phyloP scores from a whole-genome alignment of 2,113 vertebrate genomes.

The Tupaia tana region DNA sequence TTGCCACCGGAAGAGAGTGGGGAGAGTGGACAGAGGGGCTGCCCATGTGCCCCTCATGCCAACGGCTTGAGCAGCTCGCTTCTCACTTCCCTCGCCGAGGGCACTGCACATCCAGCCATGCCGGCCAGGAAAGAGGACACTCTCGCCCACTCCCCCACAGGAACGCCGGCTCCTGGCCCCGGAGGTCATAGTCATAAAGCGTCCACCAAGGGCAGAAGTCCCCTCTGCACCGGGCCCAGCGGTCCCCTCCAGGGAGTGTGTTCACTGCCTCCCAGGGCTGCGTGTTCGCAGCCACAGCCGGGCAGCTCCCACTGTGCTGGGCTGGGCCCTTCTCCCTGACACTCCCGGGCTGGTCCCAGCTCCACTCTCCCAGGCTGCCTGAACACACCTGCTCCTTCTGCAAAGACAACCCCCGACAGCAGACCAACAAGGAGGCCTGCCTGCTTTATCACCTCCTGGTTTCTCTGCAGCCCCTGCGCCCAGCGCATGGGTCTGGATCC shows the following conservation, averaged over 20 bases:
- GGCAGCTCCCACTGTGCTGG: neutral
- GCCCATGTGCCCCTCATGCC: fast-evolving
- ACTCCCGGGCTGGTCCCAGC: neutral
- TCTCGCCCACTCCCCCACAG: neutral
- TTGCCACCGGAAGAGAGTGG: neutral
- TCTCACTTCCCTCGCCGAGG: neutral
- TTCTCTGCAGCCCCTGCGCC: neutral
- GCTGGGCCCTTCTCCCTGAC: neutral
- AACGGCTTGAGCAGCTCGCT: neutral
- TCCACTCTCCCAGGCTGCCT: neutral
- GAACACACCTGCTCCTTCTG: neutral
- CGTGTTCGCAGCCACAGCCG: neutral
- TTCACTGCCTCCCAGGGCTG: neutral
- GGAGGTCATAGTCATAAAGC: neutral
- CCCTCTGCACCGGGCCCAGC: neutral
- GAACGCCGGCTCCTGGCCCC: neutral
- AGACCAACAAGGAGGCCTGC: neutral
- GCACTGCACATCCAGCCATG: neutral
- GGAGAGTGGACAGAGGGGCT: neutral
- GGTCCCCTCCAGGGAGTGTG: neutral
- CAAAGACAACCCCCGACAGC: neutral
- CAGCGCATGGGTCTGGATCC: neutral
- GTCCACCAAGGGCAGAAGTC: neutral
- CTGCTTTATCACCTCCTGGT: neutral
- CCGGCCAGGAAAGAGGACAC: neutral